Percentiles rank a stretch among this genome's conserved stretches.
These are phyloP conservation scores for Phrynocephalus vlangalii DNA, from an alignment of 2,797 vertebrate species.

Conservation along the genomic window DNA sequence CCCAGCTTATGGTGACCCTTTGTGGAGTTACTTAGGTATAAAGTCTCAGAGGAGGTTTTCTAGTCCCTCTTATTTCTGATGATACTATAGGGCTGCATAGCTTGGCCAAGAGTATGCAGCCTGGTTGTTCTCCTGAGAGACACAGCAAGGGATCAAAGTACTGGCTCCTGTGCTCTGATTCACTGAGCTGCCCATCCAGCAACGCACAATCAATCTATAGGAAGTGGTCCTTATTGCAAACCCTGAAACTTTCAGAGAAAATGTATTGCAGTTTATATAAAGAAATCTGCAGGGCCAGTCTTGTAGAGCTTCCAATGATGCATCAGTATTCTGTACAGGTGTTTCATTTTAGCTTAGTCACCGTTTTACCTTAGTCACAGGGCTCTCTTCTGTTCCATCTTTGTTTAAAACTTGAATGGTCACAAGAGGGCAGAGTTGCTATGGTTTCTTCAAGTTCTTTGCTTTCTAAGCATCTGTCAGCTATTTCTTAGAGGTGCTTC, in stretches of 20 bases:
- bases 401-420: slow-evolving; percentile 15
- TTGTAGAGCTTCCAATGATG: background rate
- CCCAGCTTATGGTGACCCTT: background rate
- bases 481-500: accelerated
- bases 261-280: background rate
- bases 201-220: background rate
- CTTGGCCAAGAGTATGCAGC: too few relatives aligned
- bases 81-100: too few relatives aligned
- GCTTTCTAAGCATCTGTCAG: background rate
- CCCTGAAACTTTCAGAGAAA: background rate
- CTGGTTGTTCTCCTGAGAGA: too few relatives aligned
- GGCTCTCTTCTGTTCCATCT: background rate
- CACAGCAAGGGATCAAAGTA: too few relatives aligned
- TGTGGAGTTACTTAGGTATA: too few relatives aligned
- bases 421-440: slow-evolving; percentile 68
- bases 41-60: too few relatives aligned
- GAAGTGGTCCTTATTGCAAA: background rate
- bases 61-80: too few relatives aligned
- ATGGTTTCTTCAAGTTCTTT: slow-evolving; percentile 10
- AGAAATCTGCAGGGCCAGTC: too few relatives aligned
- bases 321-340: background rate
- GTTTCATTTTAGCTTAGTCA: background rate
- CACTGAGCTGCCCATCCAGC: background rate
- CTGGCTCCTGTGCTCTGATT: background rate
- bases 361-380: background rate